Evolutionary conservation across 2,797 vertebrate genomes (phyloP).

Genomic region (Crypturellus tataupa): DNA sequence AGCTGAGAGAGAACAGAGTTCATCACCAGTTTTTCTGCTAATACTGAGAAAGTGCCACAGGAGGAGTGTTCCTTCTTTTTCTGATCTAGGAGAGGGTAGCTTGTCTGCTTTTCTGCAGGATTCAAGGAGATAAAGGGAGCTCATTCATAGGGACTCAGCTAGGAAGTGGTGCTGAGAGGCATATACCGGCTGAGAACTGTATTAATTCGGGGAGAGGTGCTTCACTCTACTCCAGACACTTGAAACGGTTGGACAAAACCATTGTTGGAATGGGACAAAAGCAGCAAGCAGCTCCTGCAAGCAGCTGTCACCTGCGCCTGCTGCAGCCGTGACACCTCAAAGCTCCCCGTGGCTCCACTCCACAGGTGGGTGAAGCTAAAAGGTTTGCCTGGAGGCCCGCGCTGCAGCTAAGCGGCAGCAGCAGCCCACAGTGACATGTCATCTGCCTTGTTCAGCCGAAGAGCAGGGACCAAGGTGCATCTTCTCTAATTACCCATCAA

Average conservation of each 20-base stretch:
- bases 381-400: neutral
- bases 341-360: neutral
- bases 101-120: neutral
- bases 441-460: neutral
- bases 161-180: neutral
- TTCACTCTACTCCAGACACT: neutral
- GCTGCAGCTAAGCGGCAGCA: neutral
- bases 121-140: neutral
- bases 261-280: neutral
- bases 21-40: neutral
- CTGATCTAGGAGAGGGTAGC: neutral
- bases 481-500: neutral
- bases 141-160: neutral
- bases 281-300: neutral
- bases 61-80: neutral
- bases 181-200: neutral
- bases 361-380: accelerated
- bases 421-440: accelerated
- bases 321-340: neutral
- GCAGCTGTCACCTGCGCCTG: neutral
- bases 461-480: neutral
- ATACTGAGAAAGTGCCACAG: neutral
- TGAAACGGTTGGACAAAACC: neutral
- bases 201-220: neutral
- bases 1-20: neutral